These are phyloP conservation scores for Amblyraja radiata DNA, from an alignment of 2,797 vertebrate genomes.

Conservation along the genomic window DNA sequence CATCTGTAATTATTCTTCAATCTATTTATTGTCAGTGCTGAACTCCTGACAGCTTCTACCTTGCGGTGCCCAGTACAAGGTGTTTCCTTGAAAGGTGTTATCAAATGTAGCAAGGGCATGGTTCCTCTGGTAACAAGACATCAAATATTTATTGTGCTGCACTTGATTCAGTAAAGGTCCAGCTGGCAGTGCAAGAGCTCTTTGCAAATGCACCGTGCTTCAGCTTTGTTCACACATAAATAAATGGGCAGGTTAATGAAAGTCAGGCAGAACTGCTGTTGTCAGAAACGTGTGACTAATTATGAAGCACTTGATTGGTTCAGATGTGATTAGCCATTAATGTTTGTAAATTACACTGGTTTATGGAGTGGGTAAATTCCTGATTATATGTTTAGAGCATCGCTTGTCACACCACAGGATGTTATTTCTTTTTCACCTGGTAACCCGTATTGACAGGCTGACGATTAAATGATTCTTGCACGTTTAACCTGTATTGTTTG, in stretches of 20 bases:
- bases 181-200: neutral
- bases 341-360: neutral
- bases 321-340: neutral
- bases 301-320: neutral
- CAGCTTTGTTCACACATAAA: neutral
- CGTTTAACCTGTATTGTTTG: conserved; percentile 14
- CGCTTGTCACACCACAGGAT: neutral
- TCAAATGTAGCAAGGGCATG: neutral
- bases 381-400: neutral
- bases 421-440: neutral
- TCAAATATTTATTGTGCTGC: neutral
- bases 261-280: neutral
- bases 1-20: neutral
- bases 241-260: neutral
- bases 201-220: neutral
- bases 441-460: neutral
- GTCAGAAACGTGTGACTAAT: neutral
- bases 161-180: neutral
- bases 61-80: neutral
- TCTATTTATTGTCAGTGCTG: neutral
- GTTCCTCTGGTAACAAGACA: neutral
- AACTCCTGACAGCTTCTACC: too few relatives aligned
- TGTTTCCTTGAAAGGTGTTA: neutral
- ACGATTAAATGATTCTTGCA: neutral
- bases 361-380: neutral